Percentiles rank a stretch among this genome's conserved stretches.
Conservation (phyloP, 2,888 invertebrate species). For the Nephrocerus scutellatus region DNA sequence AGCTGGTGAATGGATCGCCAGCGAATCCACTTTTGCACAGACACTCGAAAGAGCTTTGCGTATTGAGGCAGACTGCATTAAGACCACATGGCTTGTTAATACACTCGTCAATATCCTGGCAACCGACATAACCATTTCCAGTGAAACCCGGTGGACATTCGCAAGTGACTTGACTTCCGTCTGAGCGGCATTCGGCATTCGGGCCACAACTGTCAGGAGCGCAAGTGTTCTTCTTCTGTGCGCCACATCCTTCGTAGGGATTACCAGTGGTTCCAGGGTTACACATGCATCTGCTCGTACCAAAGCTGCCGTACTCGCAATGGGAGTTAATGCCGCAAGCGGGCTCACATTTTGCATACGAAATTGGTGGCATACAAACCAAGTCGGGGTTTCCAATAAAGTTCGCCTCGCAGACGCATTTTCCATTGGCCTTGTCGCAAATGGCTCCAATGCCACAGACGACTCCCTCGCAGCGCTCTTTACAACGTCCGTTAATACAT, state of each 20-base stretch:
- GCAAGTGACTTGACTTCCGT: slow-evolving; percentile 68
- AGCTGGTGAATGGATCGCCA: slow-evolving; percentile 82
- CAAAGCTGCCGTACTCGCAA: slow-evolving; percentile 71
- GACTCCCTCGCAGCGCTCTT: slow-evolving; percentile 78
- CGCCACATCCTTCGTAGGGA: slow-evolving; percentile 75
- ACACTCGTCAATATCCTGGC: slow-evolving; percentile 80
- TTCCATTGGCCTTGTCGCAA: slow-evolving; percentile 72
- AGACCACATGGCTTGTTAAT: slow-evolving; percentile 69
- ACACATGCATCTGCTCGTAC: slow-evolving; percentile 71
- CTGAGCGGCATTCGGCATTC: slow-evolving; percentile 74
- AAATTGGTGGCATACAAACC: slow-evolving; percentile 81
- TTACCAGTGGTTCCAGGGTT: slow-evolving; percentile 79
- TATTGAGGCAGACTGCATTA: slow-evolving; percentile 85
- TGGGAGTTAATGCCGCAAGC: slow-evolving; percentile 75
- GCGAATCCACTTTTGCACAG: slow-evolving; percentile 76
- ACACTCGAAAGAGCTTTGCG: slow-evolving; percentile 82
- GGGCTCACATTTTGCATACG: slow-evolving; percentile 73
- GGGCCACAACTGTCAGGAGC: slow-evolving; percentile 65
- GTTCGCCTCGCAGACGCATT: slow-evolving; percentile 79
- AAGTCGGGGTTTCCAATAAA: slow-evolving; percentile 85
- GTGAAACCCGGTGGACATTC: slow-evolving; percentile 73
- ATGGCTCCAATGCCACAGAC: slow-evolving; percentile 84
- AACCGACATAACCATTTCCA: slow-evolving; percentile 82
- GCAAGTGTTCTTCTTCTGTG: slow-evolving; percentile 64
- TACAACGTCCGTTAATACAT: slow-evolving; percentile 82